Conservation (phyloP, 2,113 vertebrate genomes). For the Trochalopteron elliotii region DNA sequence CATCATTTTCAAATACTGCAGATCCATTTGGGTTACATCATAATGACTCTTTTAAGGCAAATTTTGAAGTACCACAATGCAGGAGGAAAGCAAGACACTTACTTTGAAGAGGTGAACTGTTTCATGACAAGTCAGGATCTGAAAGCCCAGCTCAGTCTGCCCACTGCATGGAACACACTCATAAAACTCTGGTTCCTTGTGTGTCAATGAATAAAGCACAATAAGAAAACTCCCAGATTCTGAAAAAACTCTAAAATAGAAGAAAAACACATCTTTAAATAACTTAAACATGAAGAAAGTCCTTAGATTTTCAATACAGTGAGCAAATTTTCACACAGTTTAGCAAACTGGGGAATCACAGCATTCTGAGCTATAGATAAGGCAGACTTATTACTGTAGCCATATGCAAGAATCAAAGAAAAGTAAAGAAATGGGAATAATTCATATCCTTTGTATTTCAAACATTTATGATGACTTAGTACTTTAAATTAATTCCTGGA, state of each 20-base stretch:
- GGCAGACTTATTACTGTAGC: background rate
- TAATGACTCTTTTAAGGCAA: background rate
- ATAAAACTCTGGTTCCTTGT: conserved; percentile 91
- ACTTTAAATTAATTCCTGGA: background rate
- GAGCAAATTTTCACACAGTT: background rate
- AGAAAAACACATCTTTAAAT: background rate
- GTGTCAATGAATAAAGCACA: conserved; percentile 85
- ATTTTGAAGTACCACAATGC: background rate
- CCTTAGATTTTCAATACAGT: background rate
- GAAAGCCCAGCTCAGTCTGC: conserved; percentile 78
- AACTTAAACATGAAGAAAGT: background rate
- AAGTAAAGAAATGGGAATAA: background rate
- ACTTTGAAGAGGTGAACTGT: conserved; percentile 86
- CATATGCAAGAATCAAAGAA: background rate
- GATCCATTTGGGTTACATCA: background rate
- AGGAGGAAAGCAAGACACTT: conserved; percentile 46
- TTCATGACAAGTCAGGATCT: conserved; percentile 83
- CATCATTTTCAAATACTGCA: background rate
- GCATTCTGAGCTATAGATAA: background rate
- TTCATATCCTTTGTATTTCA: background rate
- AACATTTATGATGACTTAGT: background rate
- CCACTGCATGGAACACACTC: conserved; percentile 77
- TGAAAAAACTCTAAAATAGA: conserved; percentile 80
- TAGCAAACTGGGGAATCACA: background rate
- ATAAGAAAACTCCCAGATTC: conserved; percentile 86